Evolutionary conservation across 2,113 vertebrate genomes (phyloP).

Genomic region (Tychaedon coryphoeus): DNA sequence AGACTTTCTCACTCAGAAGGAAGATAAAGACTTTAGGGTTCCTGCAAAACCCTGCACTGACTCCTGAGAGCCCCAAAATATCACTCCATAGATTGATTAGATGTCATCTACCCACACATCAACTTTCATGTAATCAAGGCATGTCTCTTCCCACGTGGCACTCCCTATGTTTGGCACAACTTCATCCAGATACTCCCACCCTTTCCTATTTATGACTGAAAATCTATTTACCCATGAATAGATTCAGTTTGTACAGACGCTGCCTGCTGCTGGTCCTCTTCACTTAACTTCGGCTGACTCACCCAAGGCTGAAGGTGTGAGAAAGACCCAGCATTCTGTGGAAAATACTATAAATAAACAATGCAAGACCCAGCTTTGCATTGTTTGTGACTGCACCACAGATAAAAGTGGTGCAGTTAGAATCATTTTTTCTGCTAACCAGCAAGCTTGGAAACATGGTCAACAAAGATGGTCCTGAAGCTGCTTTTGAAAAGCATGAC

Average conservation of each 20-base stretch:
- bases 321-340: background rate
- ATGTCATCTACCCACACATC: conserved; percentile 36
- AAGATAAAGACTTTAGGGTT: background rate
- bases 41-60: background rate
- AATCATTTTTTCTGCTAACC: background rate
- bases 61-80: conserved; percentile 2
- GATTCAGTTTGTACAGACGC: background rate
- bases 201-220: conserved; percentile 56
- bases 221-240: conserved; percentile 26
- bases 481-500: background rate
- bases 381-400: background rate
- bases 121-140: conserved; percentile 2
- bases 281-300: background rate
- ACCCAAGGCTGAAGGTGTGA: fast-evolving
- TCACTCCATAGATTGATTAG: conserved; percentile 17
- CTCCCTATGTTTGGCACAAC: conserved; percentile 47
- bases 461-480: background rate
- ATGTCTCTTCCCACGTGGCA: conserved; percentile 26
- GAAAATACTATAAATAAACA: background rate
- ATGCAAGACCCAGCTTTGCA: background rate
- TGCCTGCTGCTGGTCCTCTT: background rate
- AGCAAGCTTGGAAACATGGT: background rate
- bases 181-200: conserved; percentile 53
- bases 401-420: background rate
- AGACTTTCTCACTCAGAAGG: background rate